Evolutionary conservation across 1,140 invertebrate genomes (phyloP).

Genomic region (Papilio aristodemus): DNA sequence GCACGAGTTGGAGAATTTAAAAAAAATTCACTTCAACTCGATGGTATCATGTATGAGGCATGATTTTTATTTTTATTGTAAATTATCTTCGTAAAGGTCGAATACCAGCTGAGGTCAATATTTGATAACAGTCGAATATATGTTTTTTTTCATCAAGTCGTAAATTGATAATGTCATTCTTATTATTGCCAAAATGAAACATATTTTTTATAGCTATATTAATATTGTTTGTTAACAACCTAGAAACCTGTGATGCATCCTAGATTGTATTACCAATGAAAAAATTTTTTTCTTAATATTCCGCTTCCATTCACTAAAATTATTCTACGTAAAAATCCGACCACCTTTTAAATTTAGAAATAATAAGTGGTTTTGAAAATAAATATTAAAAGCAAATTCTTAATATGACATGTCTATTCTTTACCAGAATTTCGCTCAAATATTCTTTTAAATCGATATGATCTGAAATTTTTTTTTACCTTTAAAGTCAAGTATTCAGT

Average conservation of each 20-base stretch:
- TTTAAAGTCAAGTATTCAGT: neutral
- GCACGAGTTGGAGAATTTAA: too few relatives aligned
- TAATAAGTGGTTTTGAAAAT: too few relatives aligned
- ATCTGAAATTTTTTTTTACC: neutral
- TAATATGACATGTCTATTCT: neutral
- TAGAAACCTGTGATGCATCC: too few relatives aligned
- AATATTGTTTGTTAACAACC: too few relatives aligned
- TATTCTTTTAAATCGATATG: neutral
- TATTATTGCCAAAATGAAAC: neutral
- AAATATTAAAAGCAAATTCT: neutral
- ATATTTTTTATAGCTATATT: too few relatives aligned
- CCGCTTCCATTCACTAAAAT: too few relatives aligned
- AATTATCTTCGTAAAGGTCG: slow-evolving; percentile 1
- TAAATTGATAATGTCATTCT: neutral
- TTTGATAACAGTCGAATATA: neutral
- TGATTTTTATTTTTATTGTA: neutral
- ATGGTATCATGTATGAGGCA: too few relatives aligned
- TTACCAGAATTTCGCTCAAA: neutral
- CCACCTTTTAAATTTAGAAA: too few relatives aligned
- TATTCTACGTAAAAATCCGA: too few relatives aligned
- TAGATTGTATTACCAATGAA: too few relatives aligned
- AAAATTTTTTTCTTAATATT: too few relatives aligned
- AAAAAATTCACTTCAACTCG: too few relatives aligned
- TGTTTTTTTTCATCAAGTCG: slow-evolving; percentile 8
- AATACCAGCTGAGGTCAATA: neutral